A percentile compares a stretch with the other conserved stretches of the same genome.
These are phyloP conservation scores for Eidolon helvum DNA, from an alignment of 2,113 vertebrate genomes.

Conservation along the genomic window DNA sequence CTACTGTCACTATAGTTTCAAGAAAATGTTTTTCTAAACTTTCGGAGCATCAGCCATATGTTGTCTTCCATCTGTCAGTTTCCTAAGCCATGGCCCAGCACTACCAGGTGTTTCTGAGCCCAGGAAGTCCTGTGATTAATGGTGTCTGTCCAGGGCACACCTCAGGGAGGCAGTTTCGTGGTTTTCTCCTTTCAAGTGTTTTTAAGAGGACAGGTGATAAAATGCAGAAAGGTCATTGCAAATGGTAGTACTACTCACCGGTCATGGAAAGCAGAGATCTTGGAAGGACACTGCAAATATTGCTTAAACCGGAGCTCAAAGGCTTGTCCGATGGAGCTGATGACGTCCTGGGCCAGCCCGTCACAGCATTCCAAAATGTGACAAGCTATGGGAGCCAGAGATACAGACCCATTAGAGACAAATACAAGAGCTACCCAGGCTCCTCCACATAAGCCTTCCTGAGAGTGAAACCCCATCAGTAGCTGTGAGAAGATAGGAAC, in stretches of 20 bases:
- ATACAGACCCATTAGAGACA: slow-evolving; percentile 1
- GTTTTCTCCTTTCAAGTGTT: background rate
- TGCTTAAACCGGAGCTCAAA: slow-evolving; percentile 99
- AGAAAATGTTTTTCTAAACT: slow-evolving; percentile 49
- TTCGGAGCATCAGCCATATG: background rate
- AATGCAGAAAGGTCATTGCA: background rate
- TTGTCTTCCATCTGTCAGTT: background rate
- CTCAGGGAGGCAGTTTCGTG: background rate
- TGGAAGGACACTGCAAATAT: slow-evolving; percentile 95
- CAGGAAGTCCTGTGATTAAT: background rate
- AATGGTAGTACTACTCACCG: slow-evolving; percentile 82
- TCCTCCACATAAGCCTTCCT: background rate
- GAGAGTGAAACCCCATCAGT: background rate
- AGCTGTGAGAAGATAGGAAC: background rate
- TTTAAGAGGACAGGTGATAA: background rate
- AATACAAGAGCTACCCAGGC: background rate
- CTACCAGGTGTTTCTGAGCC: background rate
- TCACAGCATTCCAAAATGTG: slow-evolving; percentile 97
- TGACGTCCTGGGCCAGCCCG: slow-evolving; percentile 95
- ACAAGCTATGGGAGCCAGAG: slow-evolving; percentile 87
- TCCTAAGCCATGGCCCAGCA: background rate
- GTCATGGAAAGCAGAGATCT: slow-evolving; percentile 90
- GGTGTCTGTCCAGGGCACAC: background rate
- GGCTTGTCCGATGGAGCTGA: slow-evolving; percentile 96
- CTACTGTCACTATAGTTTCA: slow-evolving; percentile 56